Conservation (phyloP, 2,888 invertebrate species). For the Miltochrista miniata region DNA sequence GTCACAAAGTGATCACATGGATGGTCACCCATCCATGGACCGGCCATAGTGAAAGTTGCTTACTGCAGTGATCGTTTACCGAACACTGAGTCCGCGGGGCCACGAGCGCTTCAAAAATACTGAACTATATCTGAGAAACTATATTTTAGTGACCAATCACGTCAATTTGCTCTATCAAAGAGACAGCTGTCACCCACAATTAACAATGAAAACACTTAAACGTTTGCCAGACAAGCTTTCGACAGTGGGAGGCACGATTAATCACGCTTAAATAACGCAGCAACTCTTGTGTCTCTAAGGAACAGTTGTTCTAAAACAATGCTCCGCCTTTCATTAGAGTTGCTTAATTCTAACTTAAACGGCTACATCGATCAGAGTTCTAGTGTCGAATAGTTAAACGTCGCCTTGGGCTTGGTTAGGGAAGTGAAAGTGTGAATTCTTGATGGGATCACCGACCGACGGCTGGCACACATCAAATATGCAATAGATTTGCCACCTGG, state of each 20-base stretch:
- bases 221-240: slow-evolving; percentile 33
- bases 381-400: slow-evolving; percentile 50
- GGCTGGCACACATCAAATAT: slow-evolving; percentile 68
- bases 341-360: slow-evolving; percentile 60
- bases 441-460: slow-evolving; percentile 53
- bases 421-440: slow-evolving; percentile 63
- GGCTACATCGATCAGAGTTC: slow-evolving; percentile 56
- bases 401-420: slow-evolving; percentile 57
- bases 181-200: slow-evolving; percentile 24
- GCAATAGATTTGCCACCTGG: slow-evolving; percentile 58
- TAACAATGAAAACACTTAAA: slow-evolving; percentile 40
- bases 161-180: slow-evolving; percentile 25
- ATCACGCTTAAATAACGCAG: slow-evolving; percentile 38
- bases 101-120: too few species aligned
- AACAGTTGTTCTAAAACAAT: slow-evolving; percentile 47
- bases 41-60: too few species aligned
- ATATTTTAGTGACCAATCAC: background rate
- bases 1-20: too few species aligned
- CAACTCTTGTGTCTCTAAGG: slow-evolving; percentile 26
- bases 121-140: too few species aligned
- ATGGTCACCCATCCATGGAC: too few species aligned
- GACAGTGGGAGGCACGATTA: slow-evolving; percentile 33
- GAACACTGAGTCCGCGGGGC: too few species aligned
- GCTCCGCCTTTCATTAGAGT: slow-evolving; percentile 40
- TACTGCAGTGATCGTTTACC: too few species aligned